A percentile compares a stretch with the other conserved stretches of the same genome.
Conservation (phyloP, 1,140 invertebrate genomes). For the Orchestia grillus region DNA sequence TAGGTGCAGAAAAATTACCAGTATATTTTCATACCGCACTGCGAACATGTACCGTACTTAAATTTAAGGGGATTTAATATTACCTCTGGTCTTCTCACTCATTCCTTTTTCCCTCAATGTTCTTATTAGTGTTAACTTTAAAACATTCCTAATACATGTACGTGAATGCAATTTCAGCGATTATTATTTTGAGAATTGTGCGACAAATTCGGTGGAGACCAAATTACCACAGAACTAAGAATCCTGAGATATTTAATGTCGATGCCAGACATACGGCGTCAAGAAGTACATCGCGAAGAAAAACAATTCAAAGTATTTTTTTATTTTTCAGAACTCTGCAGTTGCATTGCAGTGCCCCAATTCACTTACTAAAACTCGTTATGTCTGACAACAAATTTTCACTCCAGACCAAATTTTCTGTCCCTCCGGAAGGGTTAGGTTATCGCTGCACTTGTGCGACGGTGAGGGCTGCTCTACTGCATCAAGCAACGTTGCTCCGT, state of each 20-base stretch:
- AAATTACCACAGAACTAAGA: not conserved
- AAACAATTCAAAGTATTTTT: no score
- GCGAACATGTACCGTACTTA: conserved; percentile 16
- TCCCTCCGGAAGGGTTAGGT: not conserved
- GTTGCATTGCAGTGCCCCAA: not conserved
- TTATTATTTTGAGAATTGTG: not conserved
- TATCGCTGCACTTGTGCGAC: not conserved
- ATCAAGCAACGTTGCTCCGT: not conserved
- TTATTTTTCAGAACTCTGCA: not conserved
- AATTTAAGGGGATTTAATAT: conserved; percentile 1
- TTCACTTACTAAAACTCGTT: not conserved
- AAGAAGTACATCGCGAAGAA: no score
- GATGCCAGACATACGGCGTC: not conserved
- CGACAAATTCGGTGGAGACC: not conserved
- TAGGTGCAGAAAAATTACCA: conserved; percentile 45
- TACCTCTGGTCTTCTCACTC: not conserved
- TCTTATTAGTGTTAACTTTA: not conserved
- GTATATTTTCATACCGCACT: conserved; percentile 55
- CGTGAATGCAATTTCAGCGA: not conserved
- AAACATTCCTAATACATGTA: not conserved
- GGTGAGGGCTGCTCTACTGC: not conserved
- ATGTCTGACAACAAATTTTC: not conserved
- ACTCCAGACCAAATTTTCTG: not conserved
- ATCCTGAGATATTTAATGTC: not conserved
- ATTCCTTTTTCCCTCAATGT: not conserved